These are phyloP conservation scores for Ecdyonurus torrentis DNA, from an alignment of 2,888 invertebrate genomes.

Conservation along the genomic window DNA sequence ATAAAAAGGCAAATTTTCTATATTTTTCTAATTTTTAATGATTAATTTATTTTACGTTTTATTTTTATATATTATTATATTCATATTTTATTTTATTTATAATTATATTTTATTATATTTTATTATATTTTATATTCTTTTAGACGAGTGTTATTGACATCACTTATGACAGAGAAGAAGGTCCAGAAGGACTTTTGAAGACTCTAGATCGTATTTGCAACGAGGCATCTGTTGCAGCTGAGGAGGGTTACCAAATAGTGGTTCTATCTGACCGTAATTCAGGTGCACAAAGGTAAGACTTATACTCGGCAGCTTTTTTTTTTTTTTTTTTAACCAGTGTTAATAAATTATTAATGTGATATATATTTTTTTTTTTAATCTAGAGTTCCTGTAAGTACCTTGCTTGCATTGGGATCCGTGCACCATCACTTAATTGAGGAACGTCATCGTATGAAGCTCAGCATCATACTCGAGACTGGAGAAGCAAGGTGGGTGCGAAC, in stretches of 20 bases:
- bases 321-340: too few species aligned
- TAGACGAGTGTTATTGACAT: conserved; percentile 71
- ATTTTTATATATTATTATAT: too few species aligned
- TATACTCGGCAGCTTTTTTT: too few species aligned
- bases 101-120: conserved; percentile 1
- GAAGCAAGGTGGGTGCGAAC: conserved; percentile 60
- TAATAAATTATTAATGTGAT: too few species aligned
- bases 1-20: too few species aligned
- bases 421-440: conserved; percentile 93
- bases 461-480: conserved; percentile 85
- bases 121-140: conserved; percentile 13
- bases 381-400: conserved; percentile 58
- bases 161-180: conserved; percentile 64
- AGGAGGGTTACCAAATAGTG: conserved; percentile 62
- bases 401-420: conserved; percentile 78
- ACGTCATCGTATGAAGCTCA: conserved; percentile 90
- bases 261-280: conserved; percentile 61
- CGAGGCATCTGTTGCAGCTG: conserved; percentile 67
- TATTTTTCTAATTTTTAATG: too few species aligned
- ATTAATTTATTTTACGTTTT: too few species aligned
- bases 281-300: conserved; percentile 29
- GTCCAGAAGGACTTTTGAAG: conserved; percentile 53
- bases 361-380: conserved; percentile 16
- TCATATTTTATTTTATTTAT: too few species aligned
- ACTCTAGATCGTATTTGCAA: conserved; percentile 65